phyloP scores from a whole-genome alignment of 2,797 vertebrate genomes.

The Percopsis omiscomaycus region DNA sequence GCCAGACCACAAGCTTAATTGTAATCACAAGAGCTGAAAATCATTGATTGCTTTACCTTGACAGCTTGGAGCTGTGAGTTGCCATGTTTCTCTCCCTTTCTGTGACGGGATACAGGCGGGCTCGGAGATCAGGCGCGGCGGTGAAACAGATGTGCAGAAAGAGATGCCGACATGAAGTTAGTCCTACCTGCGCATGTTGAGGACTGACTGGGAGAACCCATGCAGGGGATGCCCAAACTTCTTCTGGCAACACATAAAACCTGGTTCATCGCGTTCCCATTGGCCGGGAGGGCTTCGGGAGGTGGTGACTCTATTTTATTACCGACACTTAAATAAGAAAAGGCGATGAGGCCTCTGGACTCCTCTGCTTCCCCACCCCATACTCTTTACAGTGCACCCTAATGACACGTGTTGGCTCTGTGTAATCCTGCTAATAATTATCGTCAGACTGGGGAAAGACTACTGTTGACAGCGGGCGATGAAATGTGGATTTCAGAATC shows the following conservation, averaged over 20 bases:
- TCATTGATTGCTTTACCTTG: constrained; percentile 65
- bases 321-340: constrained; percentile 69
- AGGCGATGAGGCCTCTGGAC: constrained; percentile 59
- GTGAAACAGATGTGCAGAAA: constrained; percentile 48
- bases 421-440: constrained; percentile 76
- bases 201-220: constrained; percentile 53
- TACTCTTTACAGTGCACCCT: constrained; percentile 55
- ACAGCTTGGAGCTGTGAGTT: constrained; percentile 38
- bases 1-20: not conserved
- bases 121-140: constrained; percentile 15
- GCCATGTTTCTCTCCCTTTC: constrained; percentile 68
- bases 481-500: constrained; percentile 65
- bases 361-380: not conserved
- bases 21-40: not conserved
- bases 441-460: constrained; percentile 48
- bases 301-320: constrained; percentile 78
- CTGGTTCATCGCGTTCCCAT: constrained; percentile 62
- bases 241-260: constrained; percentile 72
- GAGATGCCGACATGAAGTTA: constrained; percentile 45
- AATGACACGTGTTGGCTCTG: constrained; percentile 73
- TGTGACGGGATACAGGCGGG: constrained; percentile 29
- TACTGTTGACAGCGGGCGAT: constrained; percentile 32
- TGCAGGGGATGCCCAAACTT: constrained; percentile 59
- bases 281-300: constrained; percentile 68
- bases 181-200: constrained; percentile 73